Evolutionary conservation across 2,797 vertebrate genomes (phyloP), one percentile per base, ranked within the genome.

Genomic region (Spinus olivaceus): DNA sequence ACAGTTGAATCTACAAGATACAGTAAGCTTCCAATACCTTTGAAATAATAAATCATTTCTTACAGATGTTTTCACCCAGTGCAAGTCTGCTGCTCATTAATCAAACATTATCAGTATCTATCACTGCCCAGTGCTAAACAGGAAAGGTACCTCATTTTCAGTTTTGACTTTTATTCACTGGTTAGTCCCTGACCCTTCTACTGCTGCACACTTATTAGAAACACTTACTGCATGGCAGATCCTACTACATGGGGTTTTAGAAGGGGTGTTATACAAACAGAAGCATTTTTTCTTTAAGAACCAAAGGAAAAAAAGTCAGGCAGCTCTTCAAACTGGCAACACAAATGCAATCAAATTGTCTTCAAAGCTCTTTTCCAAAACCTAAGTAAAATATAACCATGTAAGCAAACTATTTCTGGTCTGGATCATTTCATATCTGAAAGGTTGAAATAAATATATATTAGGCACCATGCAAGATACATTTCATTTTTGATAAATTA

Each of bases 41-140:
- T 94, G 96, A 98, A 98, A 98, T 98, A 98, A 98, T 98, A 98
- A 98, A 98, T 99, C 98, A 98, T 97, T 98, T 97, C 96, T 97
- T 97, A 97, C 97, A 98, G 97, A 98, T 98, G 97, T 98, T 98
- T 97, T 97, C 97, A 97, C 97, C 98, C 92, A 92, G 97, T 94
- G 96, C 96, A 95, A 96, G 95, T 91, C 97, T 97, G 96, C 94
- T 89, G 93, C 98, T 98, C 98, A 98, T 99, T 98, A 99, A 99
- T 99, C 98, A 98, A 97, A 97, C 85, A 84, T 98, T 98, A 98
- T 99, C 98, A 98, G 97, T 94, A 92, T 92, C 97, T 96, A 98
- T 98, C 98, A 97, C 96, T 97, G 97, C 73, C 96, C 95, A 87
- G 89, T 93, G 92, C 94, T 97, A 97, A 97, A 96, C 88, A 91